Evolutionary conservation across 2,797 vertebrate genomes (phyloP), one percentile per base, ranked within the genome.

Genomic region (Manis pentadactyla): DNA sequence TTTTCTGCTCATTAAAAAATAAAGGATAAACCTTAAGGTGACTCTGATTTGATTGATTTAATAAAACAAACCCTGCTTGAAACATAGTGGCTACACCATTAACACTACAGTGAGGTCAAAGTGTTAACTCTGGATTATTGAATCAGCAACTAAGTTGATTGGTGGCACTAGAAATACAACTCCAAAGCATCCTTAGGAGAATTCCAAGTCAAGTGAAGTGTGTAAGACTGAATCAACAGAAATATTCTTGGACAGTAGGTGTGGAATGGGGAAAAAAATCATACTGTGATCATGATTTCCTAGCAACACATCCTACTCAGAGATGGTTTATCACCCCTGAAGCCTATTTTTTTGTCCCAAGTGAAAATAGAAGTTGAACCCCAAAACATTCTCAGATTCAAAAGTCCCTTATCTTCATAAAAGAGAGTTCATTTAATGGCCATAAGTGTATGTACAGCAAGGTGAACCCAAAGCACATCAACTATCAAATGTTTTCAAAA

Each of bases 401-500:
- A 79, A 94, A 82, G 68, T 88, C 82, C 1, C n/a, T 87, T 93
- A 78, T 92, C 81, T 88, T 85, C 87, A 61, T 59, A 82, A 61
- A 83, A 94, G 53, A 87, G 73, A 90, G 71, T 75, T 59, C 6
- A 49, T 93, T 95, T 96, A 74, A 87, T 83, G 31, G n/a, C n/a
- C 87, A 81, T 79, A 96, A 91, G 31, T 46, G 12, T 29, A 27
- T 77, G 31, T 63, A 63, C 11, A 21, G 29, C 74, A 61, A 81
- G 7, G 64, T 94, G 11, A 90, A 92, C 95, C 94, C 90, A 39
- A 96, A 96, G 12, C 10, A 49, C 55, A 96, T 74, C 2, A 97
- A 97, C 94, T 96, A 90, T 31, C 34, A 90, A 87, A 53, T 93
- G 12, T 77, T 96, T 98, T 87, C 51, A 85, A 95, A 96, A 83